Evolutionary conservation across 2,888 invertebrate genomes (phyloP).

Genomic region (Andricus quercusramuli): DNA sequence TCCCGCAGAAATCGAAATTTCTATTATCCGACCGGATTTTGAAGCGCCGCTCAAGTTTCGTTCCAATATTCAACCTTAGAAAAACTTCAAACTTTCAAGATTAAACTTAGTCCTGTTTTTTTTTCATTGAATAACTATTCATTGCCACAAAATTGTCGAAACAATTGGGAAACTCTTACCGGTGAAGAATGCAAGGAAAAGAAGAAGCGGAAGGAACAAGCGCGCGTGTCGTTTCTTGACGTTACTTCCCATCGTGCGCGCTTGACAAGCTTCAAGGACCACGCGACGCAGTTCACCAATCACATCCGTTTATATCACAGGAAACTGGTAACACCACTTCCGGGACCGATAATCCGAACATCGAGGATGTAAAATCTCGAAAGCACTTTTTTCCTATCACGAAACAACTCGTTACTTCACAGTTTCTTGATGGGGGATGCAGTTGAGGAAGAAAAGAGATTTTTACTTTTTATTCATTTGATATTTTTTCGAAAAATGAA

Average conservation of each 20-base stretch:
- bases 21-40: constrained; percentile 1
- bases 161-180: constrained; percentile 65
- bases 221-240: constrained; percentile 66
- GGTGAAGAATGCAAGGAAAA: constrained; percentile 68
- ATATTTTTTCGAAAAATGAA: constrained; percentile 5
- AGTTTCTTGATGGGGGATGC: background rate
- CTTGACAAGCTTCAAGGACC: constrained; percentile 44
- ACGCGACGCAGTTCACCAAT: constrained; percentile 56
- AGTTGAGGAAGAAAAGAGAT: background rate
- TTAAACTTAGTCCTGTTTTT: background rate
- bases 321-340: constrained; percentile 63
- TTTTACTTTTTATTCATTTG: background rate
- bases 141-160: background rate
- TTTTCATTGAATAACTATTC: constrained; percentile 1
- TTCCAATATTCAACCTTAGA: constrained; percentile 3
- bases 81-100: background rate
- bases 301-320: constrained; percentile 52
- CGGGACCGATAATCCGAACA: constrained; percentile 51
- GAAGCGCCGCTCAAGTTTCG: constrained; percentile 11
- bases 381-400: background rate
- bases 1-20: constrained; percentile 6
- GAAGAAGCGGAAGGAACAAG: constrained; percentile 64
- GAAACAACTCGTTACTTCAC: background rate
- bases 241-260: constrained; percentile 66
- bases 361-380: background rate